Percentiles rank a stretch among this genome's conserved stretches.
Conservation (phyloP, 2,113 vertebrate species). For the Antennarius striatus region DNA sequence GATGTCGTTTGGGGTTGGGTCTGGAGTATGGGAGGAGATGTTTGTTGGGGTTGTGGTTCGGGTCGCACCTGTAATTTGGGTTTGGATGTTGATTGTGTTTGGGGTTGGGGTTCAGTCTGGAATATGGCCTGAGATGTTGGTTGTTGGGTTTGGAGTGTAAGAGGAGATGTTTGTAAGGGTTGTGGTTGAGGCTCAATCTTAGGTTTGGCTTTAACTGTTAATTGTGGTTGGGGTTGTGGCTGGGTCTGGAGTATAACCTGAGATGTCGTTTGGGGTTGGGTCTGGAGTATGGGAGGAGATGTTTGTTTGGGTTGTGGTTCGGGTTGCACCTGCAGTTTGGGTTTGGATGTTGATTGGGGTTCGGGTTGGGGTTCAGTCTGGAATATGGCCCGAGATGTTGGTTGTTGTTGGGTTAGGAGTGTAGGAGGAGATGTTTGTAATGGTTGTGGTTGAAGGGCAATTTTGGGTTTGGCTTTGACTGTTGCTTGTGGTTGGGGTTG, state of each 20-base stretch:
- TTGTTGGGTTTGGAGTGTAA: not conserved
- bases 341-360: too few relatives aligned
- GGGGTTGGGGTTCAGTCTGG: not conserved
- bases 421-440: not conserved
- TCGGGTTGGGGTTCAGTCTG: too few relatives aligned
- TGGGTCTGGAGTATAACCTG: constrained; percentile 1
- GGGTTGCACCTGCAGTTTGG: not conserved
- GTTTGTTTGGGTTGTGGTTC: not conserved
- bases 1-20: too few relatives aligned
- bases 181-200: not conserved
- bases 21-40: too few relatives aligned
- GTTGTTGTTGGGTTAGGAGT: not conserved
- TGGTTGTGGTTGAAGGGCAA: too few relatives aligned
- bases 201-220: too few relatives aligned
- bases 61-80: too few relatives aligned
- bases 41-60: too few relatives aligned
- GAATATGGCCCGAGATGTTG: not conserved
- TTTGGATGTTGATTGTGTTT: not conserved
- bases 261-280: not conserved
- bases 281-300: too few relatives aligned
- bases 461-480: too few relatives aligned
- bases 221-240: constrained; percentile 8
- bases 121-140: not conserved
- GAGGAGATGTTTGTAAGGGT: not conserved
- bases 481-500: too few relatives aligned